These are phyloP conservation scores for Quadroppia sp. DNA, from an alignment of 2,888 invertebrate species.

Conservation along the genomic window DNA sequence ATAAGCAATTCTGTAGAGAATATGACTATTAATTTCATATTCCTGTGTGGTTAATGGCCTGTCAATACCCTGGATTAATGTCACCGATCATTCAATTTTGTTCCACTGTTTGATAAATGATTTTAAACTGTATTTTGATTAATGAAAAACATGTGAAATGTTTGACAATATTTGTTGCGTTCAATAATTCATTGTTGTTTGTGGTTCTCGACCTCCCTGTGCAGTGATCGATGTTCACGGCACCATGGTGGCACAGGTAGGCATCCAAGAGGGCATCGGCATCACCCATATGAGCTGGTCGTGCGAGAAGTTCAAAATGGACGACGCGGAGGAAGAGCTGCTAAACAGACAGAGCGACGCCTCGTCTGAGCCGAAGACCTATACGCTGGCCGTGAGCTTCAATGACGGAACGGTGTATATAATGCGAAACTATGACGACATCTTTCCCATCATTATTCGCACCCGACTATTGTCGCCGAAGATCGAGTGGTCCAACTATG, in stretches of 20 bases:
- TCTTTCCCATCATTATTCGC: conserved; percentile 77
- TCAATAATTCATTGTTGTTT: no score
- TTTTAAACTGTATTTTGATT: no score
- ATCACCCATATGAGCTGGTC: conserved; percentile 94
- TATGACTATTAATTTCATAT: no score
- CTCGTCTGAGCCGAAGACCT: not conserved
- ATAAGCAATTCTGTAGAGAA: no score
- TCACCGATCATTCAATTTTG: no score
- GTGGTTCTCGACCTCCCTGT: no score
- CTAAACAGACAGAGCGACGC: no score
- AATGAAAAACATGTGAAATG: no score
- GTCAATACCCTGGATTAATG: no score
- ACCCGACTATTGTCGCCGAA: conserved; percentile 62
- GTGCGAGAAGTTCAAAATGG: conserved; percentile 97
- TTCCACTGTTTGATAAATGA: no score
- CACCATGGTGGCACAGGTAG: conserved; percentile 90
- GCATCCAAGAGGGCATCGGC: conserved; percentile 70
- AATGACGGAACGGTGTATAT: conserved; percentile 85
- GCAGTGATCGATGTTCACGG: conserved; percentile 88
- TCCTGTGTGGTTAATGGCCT: no score
- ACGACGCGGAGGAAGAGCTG: conserved; percentile 60
- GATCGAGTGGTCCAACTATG: conserved; percentile 95
- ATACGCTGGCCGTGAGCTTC: conserved; percentile 79
- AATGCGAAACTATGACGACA: conserved; percentile 85
- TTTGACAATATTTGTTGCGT: no score